Conservation (phyloP, 2,888 invertebrate genomes). For the Zygothrica quintamaculata region DNA sequence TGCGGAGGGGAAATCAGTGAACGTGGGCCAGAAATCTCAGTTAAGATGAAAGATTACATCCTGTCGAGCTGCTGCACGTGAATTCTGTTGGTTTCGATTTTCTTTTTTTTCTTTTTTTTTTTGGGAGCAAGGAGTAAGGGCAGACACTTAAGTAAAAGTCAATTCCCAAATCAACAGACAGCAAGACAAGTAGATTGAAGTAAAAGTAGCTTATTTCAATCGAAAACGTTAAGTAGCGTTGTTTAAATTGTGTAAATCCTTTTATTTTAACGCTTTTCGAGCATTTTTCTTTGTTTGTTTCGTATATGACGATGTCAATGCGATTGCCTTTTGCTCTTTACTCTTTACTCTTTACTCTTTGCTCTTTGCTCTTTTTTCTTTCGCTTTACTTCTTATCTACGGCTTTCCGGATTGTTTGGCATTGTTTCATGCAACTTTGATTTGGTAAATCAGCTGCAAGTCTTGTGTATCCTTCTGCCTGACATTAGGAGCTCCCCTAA, state of each 20-base stretch:
- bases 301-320: constrained; percentile 47
- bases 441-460: constrained; percentile 70
- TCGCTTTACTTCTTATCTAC: constrained; percentile 39
- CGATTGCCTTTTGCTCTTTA: constrained; percentile 28
- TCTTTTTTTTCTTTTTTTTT: too few species aligned
- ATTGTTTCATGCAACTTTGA: constrained; percentile 75
- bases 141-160: constrained; percentile 62
- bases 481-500: constrained; percentile 11
- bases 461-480: constrained; percentile 25
- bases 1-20: constrained; percentile 12
- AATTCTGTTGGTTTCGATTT: constrained; percentile 1
- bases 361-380: constrained; percentile 8
- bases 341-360: background rate
- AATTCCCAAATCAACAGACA: constrained; percentile 69
- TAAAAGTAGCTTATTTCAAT: constrained; percentile 75
- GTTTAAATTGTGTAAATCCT: constrained; percentile 75
- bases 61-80: constrained; percentile 42
- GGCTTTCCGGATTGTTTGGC: constrained; percentile 56
- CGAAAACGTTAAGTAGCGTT: constrained; percentile 55
- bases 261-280: constrained; percentile 62
- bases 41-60: constrained; percentile 75
- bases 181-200: constrained; percentile 19
- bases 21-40: constrained; percentile 57
- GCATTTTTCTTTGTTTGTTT: constrained; percentile 30
- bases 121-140: background rate